These are phyloP conservation scores for Rhorus exstirpatorius DNA, from an alignment of 2,888 invertebrate genomes.

Conservation along the genomic window DNA sequence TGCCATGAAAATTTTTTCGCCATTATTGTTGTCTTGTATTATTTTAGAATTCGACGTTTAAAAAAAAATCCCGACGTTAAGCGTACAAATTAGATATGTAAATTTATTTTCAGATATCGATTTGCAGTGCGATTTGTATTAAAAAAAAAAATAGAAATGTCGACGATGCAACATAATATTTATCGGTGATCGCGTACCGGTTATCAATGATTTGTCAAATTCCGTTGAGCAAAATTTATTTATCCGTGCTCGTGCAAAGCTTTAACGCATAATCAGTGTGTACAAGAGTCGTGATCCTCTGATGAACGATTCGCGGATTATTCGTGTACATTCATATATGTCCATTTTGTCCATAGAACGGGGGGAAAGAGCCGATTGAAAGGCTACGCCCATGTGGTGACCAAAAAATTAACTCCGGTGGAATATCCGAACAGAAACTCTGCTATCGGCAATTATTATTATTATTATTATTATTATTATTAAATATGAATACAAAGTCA, in stretches of 20 bases:
- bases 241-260: not conserved
- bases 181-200: not conserved
- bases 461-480: too few species aligned
- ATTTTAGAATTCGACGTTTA: too few species aligned
- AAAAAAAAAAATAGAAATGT: not conserved
- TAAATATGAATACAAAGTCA: too few species aligned
- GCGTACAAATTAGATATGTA: not conserved
- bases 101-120: not conserved
- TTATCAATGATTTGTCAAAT: not conserved
- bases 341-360: not conserved
- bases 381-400: too few species aligned
- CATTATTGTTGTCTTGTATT: too few species aligned
- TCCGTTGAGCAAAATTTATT: not conserved
- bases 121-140: not conserved
- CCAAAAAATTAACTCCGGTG: too few species aligned
- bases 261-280: not conserved
- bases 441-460: too few species aligned
- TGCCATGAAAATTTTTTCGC: too few species aligned
- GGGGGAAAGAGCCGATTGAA: too few species aligned
- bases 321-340: not conserved
- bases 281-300: slow-evolving; percentile 19
- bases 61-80: too few species aligned
- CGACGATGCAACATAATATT: not conserved
- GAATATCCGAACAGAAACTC: too few species aligned
- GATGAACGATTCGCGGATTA: slow-evolving; percentile 11